phyloP scores from a whole-genome alignment of 2,888 invertebrate genomes.

The Cephus runcator region DNA sequence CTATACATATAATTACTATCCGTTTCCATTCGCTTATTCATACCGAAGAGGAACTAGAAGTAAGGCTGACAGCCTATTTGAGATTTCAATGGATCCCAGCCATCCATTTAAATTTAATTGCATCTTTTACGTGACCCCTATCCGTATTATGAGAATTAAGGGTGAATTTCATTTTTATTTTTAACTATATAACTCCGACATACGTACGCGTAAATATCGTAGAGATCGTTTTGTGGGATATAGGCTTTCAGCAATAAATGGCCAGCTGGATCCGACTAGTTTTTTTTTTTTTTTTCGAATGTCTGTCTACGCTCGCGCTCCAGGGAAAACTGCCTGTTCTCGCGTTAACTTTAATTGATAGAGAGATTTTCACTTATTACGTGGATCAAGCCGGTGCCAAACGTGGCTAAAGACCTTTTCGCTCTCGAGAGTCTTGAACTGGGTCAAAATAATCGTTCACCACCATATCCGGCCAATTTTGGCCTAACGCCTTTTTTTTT shows the following conservation, averaged over 20 bases:
- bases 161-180: background rate
- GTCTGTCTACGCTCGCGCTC: background rate
- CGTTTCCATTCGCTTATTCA: no score
- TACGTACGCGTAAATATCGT: background rate
- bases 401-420: background rate
- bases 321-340: background rate
- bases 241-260: background rate
- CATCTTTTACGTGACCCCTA: background rate
- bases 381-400: background rate
- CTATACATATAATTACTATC: no score
- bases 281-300: background rate
- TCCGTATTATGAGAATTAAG: background rate
- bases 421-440: background rate
- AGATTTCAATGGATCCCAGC: background rate
- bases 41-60: no score
- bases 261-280: background rate
- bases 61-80: no score
- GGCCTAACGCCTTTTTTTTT: background rate
- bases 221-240: background rate
- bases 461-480: background rate
- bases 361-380: background rate
- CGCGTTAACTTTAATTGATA: background rate
- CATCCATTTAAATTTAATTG: background rate
- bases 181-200: background rate
- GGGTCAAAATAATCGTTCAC: background rate